Percentiles rank a stretch among this genome's conserved stretches.
These are phyloP conservation scores for Leptinotarsa rubiginosa DNA, from an alignment of 2,888 invertebrate species.

Conservation along the genomic window DNA sequence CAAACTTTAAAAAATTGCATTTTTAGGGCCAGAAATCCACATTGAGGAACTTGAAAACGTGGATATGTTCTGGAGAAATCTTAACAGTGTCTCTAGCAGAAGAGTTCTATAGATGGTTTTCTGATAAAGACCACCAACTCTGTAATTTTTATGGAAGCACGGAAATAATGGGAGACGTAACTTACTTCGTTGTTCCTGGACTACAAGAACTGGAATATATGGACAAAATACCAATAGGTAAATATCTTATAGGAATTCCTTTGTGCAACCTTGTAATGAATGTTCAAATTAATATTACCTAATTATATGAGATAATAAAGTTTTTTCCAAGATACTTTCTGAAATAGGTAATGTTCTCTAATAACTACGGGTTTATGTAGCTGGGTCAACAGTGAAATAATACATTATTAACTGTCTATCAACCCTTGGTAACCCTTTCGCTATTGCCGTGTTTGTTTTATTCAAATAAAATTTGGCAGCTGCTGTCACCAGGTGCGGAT, in stretches of 20 bases:
- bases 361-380: too few species aligned
- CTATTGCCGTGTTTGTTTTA: too few species aligned
- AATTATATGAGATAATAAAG: too few species aligned
- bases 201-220: constrained; percentile 72
- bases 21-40: constrained; percentile 67
- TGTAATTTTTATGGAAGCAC: constrained; percentile 94
- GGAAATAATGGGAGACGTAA: constrained; percentile 92
- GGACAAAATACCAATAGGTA: constrained; percentile 86
- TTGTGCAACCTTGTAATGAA: too few species aligned
- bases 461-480: too few species aligned
- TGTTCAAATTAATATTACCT: too few species aligned
- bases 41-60: constrained; percentile 75
- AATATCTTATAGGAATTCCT: constrained; percentile 40
- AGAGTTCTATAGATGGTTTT: constrained; percentile 82
- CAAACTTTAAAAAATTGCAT: neutral
- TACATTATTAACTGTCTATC: too few species aligned
- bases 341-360: too few species aligned
- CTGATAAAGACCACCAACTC: constrained; percentile 73
- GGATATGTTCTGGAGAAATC: constrained; percentile 91
- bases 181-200: constrained; percentile 77
- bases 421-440: too few species aligned
- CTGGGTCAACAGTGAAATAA: too few species aligned
- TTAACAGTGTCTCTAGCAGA: constrained; percentile 77
- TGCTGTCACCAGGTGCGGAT: too few species aligned
- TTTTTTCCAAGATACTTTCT: too few species aligned